Evolutionary conservation across 2,113 vertebrate genomes (phyloP).

Genomic region (Gymnorhina tibicen): DNA sequence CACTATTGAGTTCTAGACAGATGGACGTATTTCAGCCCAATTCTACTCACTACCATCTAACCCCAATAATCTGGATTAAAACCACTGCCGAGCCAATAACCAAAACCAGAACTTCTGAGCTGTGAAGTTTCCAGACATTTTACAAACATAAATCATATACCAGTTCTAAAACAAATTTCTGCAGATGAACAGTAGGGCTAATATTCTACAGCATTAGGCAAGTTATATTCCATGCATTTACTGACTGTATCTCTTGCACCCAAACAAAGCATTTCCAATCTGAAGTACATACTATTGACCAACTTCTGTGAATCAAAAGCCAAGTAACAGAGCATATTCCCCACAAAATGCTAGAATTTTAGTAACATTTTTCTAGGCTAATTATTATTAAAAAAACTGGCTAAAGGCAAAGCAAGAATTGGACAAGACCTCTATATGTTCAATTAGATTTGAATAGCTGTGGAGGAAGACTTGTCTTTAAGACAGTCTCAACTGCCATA

Average conservation of each 20-base stretch:
- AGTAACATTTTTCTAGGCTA: neutral
- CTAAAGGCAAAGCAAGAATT: neutral
- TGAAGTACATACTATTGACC: neutral
- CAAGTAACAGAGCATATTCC: neutral
- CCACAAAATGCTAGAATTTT: neutral
- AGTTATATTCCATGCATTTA: neutral
- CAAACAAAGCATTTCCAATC: neutral
- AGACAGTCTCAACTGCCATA: neutral
- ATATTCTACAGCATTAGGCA: neutral
- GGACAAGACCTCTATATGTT: neutral
- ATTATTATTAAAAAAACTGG: neutral
- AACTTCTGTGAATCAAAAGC: neutral
- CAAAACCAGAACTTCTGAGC: neutral
- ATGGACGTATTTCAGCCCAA: neutral
- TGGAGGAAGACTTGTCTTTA: neutral
- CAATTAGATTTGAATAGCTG: neutral
- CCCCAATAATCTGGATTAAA: neutral
- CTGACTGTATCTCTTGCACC: neutral
- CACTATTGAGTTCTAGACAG: neutral
- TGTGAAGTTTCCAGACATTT: neutral
- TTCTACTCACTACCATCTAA: neutral
- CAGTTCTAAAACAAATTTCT: neutral
- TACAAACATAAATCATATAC: neutral
- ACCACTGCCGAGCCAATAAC: neutral
- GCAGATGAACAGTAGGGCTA: neutral